Evolutionary conservation across 2,797 vertebrate species (phyloP).

Genomic region (Antrozous pallidus): DNA sequence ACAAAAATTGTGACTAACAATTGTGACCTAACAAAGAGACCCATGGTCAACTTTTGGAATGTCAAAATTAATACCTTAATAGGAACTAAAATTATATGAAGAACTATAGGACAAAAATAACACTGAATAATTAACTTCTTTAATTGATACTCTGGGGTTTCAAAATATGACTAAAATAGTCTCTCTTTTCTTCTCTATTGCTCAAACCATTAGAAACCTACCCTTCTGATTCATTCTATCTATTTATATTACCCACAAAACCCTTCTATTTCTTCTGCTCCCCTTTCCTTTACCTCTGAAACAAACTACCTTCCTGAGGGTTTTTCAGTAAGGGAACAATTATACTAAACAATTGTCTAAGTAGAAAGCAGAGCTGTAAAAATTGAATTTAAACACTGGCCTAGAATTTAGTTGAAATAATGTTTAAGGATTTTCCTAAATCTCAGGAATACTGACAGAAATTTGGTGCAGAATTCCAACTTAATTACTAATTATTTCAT

Average conservation of each 20-base stretch:
- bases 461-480: constrained; percentile 9
- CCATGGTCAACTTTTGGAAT: background rate
- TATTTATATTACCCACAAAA: background rate
- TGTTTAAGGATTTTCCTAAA: background rate
- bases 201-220: background rate
- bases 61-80: background rate
- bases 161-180: background rate
- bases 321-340: constrained; percentile 14
- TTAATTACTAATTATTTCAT: background rate
- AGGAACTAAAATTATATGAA: background rate
- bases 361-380: background rate
- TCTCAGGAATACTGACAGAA: background rate
- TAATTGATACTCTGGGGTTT: background rate
- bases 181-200: background rate
- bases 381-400: background rate
- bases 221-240: background rate
- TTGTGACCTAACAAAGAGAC: background rate
- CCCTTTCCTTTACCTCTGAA: background rate
- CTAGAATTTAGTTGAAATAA: background rate
- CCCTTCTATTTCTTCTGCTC: background rate
- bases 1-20: background rate
- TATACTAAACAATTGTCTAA: background rate
- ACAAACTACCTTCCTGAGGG: background rate
- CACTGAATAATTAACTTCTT: background rate
- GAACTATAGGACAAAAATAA: constrained; percentile 10